Conservation (phyloP, 53 echinoderm and acorn worm species). For the Henricia sp. region DNA sequence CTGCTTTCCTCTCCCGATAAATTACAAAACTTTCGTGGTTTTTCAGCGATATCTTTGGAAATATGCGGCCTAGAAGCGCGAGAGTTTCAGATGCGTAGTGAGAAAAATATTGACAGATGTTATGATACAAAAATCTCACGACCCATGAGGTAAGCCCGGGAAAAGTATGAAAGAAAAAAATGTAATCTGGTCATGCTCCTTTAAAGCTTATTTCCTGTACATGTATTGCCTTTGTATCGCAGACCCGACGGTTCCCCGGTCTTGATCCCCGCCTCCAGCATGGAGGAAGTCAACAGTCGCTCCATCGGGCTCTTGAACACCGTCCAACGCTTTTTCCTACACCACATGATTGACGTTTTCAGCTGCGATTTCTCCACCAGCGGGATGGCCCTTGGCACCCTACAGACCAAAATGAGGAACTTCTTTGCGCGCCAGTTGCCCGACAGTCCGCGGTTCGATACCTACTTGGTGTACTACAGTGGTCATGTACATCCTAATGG, state of each 20-base stretch:
- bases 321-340: constrained; percentile 89
- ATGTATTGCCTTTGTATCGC: neutral
- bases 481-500: constrained; percentile 91
- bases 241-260: constrained; percentile 81
- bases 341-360: constrained; percentile 95
- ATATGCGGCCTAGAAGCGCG: too few relatives aligned
- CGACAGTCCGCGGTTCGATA: constrained; percentile 87
- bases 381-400: constrained; percentile 71
- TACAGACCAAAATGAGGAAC: constrained; percentile 79
- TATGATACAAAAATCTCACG: too few relatives aligned
- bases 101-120: too few relatives aligned
- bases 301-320: constrained; percentile 89
- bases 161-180: too few relatives aligned
- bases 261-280: constrained; percentile 75
- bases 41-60: too few relatives aligned
- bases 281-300: constrained; percentile 86
- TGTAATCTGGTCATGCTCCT: too few relatives aligned
- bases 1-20: too few relatives aligned
- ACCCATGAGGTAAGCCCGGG: too few relatives aligned
- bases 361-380: constrained; percentile 96
- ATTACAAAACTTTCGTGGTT: neutral
- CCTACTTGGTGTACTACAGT: constrained; percentile 94
- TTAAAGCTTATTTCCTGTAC: neutral
- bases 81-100: too few relatives aligned
- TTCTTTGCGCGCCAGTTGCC: constrained; percentile 71